Evolutionary conservation across 2,888 invertebrate genomes (phyloP), one percentile per base, ranked within the genome.

Genomic region (Pecten maximus): DNA sequence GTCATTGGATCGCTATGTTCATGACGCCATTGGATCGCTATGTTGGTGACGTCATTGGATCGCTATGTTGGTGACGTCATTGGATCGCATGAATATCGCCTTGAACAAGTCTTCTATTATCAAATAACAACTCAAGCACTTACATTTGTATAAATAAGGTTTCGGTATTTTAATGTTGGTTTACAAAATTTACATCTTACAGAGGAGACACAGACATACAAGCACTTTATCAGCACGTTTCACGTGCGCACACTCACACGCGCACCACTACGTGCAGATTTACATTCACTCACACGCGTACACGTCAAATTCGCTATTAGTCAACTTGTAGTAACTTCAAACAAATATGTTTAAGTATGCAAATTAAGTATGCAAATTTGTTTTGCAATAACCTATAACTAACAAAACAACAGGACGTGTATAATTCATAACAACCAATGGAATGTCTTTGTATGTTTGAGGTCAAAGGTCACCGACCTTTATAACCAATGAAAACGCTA

Each of bases 381-480:
- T 74, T 6, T 10, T 35, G 54, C 35, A 74, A 74, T 35, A 74
- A 74, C 35, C 74, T 35, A 74, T 74, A 74, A 74, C 74, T 35
- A 74, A 74, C 1, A 23, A 28, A 12, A 35, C 35, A 74, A 74
- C 74, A 74, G 23, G 35, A 35, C 28, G 28, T 6, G 74, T 35
- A 74, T 28, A 28, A 74, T 23, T 74, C 60, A 2, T 74, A 74
- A 74, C 74, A 74, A 74, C 74, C 74, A 35, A 74, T 35, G 74
- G 74, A 74, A 74, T 74, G 74, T 74, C 2, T 74, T 28, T 74
- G 74, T 74, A 74, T 74, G 74, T 74, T 74, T 23, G 12, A 74
- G 74, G 74, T 74, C 74, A 74, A 74, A 74, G 74, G 74, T 74
- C 74, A 23, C 16, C 74, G 74, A 74, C 74, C 35, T 74, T 35